These are phyloP conservation scores for Gymnoscopelus braueri DNA, from an alignment of 2,797 vertebrate genomes.

Conservation along the genomic window DNA sequence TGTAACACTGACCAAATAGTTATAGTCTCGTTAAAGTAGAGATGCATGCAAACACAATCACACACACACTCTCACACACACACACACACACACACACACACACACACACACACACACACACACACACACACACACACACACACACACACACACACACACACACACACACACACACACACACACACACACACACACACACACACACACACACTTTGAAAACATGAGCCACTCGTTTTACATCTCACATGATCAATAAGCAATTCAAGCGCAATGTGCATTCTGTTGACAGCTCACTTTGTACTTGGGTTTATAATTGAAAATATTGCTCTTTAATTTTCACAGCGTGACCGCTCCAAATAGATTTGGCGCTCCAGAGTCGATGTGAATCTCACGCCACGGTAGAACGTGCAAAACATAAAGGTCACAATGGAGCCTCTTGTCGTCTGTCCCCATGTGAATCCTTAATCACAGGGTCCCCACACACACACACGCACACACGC, in stretches of 20 bases:
- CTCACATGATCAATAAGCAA: neutral
- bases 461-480: constrained; percentile 2
- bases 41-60: neutral
- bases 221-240: neutral
- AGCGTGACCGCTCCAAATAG: constrained; percentile 30
- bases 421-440: constrained; percentile 13
- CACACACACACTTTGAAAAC: neutral
- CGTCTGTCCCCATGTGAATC: neutral
- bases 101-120: constrained; percentile 20
- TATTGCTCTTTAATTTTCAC: constrained; percentile 1
- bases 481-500: neutral
- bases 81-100: constrained; percentile 1
- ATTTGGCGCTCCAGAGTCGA: constrained; percentile 11
- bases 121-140: neutral
- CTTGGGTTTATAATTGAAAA: neutral
- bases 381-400: neutral
- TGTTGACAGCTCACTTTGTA: neutral
- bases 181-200: neutral
- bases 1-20: neutral
- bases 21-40: neutral
- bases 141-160: neutral
- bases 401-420: constrained; percentile 23
- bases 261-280: neutral
- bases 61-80: neutral
- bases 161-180: neutral